Evolutionary conservation across 2,888 invertebrate species (phyloP).

Genomic region (Xylota sylvarum): DNA sequence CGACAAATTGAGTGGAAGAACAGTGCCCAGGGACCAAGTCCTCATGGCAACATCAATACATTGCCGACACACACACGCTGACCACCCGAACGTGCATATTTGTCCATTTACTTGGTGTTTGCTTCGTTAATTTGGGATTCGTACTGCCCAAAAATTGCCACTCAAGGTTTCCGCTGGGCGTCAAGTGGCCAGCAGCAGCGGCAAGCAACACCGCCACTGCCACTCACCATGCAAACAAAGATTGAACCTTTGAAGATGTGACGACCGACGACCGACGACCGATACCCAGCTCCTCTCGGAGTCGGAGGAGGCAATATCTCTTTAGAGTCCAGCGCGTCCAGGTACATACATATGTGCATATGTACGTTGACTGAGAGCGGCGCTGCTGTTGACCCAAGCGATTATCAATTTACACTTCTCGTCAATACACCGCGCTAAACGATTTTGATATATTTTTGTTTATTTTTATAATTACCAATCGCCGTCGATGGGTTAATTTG

Average conservation of each 20-base stretch:
- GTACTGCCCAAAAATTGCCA: slow-evolving; percentile 75
- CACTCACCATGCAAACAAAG: slow-evolving; percentile 68
- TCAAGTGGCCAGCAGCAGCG: slow-evolving; percentile 59
- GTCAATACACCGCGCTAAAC: slow-evolving; percentile 63
- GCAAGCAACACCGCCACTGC: slow-evolving; percentile 65
- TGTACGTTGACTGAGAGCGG: slow-evolving; percentile 12
- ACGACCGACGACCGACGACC: slow-evolving; percentile 49
- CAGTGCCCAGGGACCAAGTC: slow-evolving; percentile 41
- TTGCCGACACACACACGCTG: slow-evolving; percentile 44
- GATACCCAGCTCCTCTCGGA: slow-evolving; percentile 25
- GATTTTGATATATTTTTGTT: slow-evolving; percentile 69
- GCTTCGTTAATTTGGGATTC: slow-evolving; percentile 75
- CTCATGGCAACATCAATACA: slow-evolving; percentile 62
- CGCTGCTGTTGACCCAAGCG: slow-evolving; percentile 67
- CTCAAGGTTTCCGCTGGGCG: slow-evolving; percentile 70
- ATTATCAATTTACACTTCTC: slow-evolving; percentile 76
- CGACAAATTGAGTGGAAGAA: slow-evolving; percentile 75
- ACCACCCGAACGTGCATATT: slow-evolving; percentile 64
- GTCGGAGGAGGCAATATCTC: slow-evolving; percentile 9
- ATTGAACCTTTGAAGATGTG: slow-evolving; percentile 68
- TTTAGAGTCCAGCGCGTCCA: not conserved
- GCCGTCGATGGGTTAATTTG: slow-evolving; percentile 63
- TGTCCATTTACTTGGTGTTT: slow-evolving; percentile 73
- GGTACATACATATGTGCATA: not conserved
- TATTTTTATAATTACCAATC: slow-evolving; percentile 75